Conservation (phyloP, 1,140 invertebrate genomes). For the Manduca sexta region DNA sequence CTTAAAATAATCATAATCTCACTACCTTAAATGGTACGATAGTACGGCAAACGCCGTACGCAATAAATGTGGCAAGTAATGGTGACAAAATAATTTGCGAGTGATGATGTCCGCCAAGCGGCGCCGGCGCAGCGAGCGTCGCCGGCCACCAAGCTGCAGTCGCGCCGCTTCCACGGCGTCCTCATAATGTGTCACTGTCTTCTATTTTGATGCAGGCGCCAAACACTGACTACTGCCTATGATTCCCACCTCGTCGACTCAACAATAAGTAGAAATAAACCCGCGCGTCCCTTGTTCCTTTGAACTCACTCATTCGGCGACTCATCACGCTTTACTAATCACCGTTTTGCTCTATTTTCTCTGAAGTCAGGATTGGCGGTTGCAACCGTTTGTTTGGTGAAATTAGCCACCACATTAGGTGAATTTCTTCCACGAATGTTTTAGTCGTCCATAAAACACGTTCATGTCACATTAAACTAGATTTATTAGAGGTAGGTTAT, state of each 20-base stretch:
- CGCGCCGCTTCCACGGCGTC: slow-evolving; percentile 15
- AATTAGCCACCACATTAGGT: neutral
- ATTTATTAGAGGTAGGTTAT: slow-evolving; percentile 10
- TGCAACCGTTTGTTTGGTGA: neutral
- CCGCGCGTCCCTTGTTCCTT: slow-evolving; percentile 4
- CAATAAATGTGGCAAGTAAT: neutral
- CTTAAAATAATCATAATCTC: too few species aligned
- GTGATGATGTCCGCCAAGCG: neutral
- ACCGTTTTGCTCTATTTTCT: neutral
- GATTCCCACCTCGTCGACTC: slow-evolving; percentile 13
- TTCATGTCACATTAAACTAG: slow-evolving; percentile 14
- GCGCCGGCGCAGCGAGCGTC: slow-evolving; percentile 4
- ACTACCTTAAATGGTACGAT: too few species aligned
- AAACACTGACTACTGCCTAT: slow-evolving; percentile 22
- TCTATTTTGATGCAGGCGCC: slow-evolving; percentile 45
- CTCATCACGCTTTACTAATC: slow-evolving; percentile 4
- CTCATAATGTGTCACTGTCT: slow-evolving; percentile 44
- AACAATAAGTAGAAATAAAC: slow-evolving; percentile 16
- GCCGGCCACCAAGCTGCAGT: slow-evolving; percentile 22
- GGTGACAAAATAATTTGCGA: neutral
- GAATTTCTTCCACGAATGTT: neutral
- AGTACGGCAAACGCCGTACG: neutral
- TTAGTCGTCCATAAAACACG: slow-evolving; percentile 7
- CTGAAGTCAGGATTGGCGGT: neutral
- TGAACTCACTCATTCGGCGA: slow-evolving; percentile 10